Evolutionary conservation across 2,888 invertebrate genomes (phyloP).

Genomic region (Antitype chi): DNA sequence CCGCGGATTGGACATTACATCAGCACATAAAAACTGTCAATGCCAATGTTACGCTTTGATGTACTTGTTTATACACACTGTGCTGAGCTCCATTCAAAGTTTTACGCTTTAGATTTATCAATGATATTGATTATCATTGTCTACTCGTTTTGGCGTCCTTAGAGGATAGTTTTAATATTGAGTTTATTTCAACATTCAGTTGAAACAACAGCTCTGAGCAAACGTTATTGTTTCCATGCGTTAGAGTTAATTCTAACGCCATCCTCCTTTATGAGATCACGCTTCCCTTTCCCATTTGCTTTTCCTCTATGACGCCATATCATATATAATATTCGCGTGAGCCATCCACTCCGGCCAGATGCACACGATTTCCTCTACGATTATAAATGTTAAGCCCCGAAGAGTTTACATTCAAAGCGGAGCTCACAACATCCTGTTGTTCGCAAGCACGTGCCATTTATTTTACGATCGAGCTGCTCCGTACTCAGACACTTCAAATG

Average conservation of each 20-base stretch:
- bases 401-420: constrained; percentile 79
- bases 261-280: constrained; percentile 74
- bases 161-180: constrained; percentile 19
- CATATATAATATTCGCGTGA: constrained; percentile 72
- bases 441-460: constrained; percentile 81
- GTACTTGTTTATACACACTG: constrained; percentile 64
- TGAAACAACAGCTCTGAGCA: constrained; percentile 53
- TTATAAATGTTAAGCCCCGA: constrained; percentile 74
- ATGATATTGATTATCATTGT: constrained; percentile 57
- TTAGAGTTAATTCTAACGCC: constrained; percentile 69
- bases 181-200: constrained; percentile 1
- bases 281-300: constrained; percentile 81
- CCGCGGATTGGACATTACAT: constrained; percentile 80
- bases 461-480: constrained; percentile 75
- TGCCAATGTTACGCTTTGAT: constrained; percentile 82
- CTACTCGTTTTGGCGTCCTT: constrained; percentile 23
- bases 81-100: constrained; percentile 74
- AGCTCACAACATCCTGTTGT: constrained; percentile 82
- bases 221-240: constrained; percentile 69
- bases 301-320: constrained; percentile 75
- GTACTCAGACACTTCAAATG: constrained; percentile 62
- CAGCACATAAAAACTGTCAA: constrained; percentile 83
- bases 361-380: constrained; percentile 80
- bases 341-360: constrained; percentile 77
- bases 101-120: constrained; percentile 61